Conservation (phyloP, 2,888 invertebrate species). For the Xestobium rufovillosum region DNA sequence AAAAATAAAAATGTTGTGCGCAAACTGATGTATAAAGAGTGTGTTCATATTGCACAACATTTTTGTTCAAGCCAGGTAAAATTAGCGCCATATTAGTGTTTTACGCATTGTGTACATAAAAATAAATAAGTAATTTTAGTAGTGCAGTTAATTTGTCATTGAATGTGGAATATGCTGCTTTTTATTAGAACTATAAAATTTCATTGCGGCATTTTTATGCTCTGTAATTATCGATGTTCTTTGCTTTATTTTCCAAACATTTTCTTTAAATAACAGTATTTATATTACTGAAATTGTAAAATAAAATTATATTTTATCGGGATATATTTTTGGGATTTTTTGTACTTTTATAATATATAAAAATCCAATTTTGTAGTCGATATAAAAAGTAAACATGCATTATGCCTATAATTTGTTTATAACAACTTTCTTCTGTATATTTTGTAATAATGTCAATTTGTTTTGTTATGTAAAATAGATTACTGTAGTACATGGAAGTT, state of each 20-base stretch:
- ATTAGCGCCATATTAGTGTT: background rate
- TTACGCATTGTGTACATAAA: background rate
- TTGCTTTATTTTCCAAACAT: too few species aligned
- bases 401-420: constrained; percentile 7
- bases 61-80: background rate
- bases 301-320: constrained; percentile 37
- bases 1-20: too few species aligned
- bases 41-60: constrained; percentile 1
- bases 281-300: background rate
- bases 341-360: constrained; percentile 39
- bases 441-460: constrained; percentile 36
- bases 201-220: too few species aligned
- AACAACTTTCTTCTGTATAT: constrained; percentile 29
- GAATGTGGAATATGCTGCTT: too few species aligned
- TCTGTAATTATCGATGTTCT: too few species aligned
- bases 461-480: constrained; percentile 38
- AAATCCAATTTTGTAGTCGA: too few species aligned
- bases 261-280: too few species aligned
- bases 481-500: constrained; percentile 30
- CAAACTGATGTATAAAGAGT: too few species aligned
- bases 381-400: too few species aligned
- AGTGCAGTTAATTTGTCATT: background rate
- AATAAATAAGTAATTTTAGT: background rate
- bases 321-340: constrained; percentile 40
- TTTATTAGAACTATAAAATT: too few species aligned